Conservation (phyloP, 1,140 invertebrate genomes). For the Mactra quadrangularis region DNA sequence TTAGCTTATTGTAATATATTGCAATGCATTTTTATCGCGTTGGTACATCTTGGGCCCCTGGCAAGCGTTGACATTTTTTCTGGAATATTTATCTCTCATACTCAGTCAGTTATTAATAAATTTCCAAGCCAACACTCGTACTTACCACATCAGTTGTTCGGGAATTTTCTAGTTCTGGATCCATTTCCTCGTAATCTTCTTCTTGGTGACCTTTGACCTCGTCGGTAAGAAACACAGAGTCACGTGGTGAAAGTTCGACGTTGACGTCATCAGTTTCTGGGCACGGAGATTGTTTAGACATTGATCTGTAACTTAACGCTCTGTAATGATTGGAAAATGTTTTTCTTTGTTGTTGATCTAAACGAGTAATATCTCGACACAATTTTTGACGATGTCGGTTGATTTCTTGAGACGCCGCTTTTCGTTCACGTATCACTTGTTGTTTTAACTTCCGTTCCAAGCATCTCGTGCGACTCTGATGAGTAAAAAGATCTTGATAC, state of each 20-base stretch:
- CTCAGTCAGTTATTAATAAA: too few relatives aligned
- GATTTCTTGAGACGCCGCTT: slow-evolving; percentile 62
- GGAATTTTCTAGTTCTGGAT: slow-evolving; percentile 1
- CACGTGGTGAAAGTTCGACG: slow-evolving; percentile 19
- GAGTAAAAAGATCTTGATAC: slow-evolving; percentile 72
- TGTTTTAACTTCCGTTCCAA: slow-evolving; percentile 75
- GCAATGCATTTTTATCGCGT: too few relatives aligned
- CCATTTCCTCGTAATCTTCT: background rate
- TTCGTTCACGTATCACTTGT: slow-evolving; percentile 69
- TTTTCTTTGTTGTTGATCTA: slow-evolving; percentile 66
- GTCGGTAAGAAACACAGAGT: slow-evolving; percentile 58
- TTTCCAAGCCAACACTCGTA: too few relatives aligned
- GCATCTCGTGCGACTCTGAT: slow-evolving; percentile 73
- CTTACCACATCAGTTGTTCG: too few relatives aligned
- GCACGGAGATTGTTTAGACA: slow-evolving; percentile 33
- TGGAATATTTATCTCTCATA: too few relatives aligned
- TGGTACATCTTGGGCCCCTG: too few relatives aligned
- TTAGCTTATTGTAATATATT: too few relatives aligned
- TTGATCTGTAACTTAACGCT: slow-evolving; percentile 28
- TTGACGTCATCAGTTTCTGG: slow-evolving; percentile 11
- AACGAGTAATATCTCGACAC: slow-evolving; percentile 51
- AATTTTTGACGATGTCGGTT: slow-evolving; percentile 64
- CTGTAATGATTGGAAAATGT: slow-evolving; percentile 60
- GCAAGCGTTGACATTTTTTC: too few relatives aligned
- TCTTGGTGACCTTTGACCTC: slow-evolving; percentile 26